Percentiles rank a stretch among this genome's conserved stretches.
Conservation (phyloP, 1,140 invertebrate genomes). For the Diabrotica virgifera region DNA sequence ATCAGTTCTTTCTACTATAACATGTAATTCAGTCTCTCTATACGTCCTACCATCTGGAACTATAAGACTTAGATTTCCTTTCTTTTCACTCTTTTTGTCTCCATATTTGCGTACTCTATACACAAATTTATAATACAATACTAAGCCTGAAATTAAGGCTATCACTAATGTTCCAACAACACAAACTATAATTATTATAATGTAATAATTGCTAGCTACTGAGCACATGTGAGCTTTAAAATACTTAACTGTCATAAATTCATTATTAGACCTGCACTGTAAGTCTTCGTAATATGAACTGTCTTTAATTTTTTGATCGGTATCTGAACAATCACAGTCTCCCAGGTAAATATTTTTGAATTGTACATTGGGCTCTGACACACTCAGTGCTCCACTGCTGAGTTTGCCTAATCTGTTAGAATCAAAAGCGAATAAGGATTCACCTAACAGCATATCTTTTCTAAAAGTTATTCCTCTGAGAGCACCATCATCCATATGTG, state of each 20-base stretch:
- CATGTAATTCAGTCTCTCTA: constrained; percentile 78
- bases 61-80: constrained; percentile 56
- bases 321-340: constrained; percentile 57
- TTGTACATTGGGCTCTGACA: constrained; percentile 56
- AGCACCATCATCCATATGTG: constrained; percentile 55
- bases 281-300: constrained; percentile 37
- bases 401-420: constrained; percentile 62
- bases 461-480: constrained; percentile 60
- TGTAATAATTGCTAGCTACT: constrained; percentile 34
- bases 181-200: constrained; percentile 37
- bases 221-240: constrained; percentile 39
- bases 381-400: constrained; percentile 56
- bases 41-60: constrained; percentile 77
- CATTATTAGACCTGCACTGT: constrained; percentile 33
- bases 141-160: constrained; percentile 21
- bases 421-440: constrained; percentile 56
- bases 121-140: constrained; percentile 36
- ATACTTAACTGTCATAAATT: constrained; percentile 36
- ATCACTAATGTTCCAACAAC: constrained; percentile 35
- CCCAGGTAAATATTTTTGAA: constrained; percentile 59
- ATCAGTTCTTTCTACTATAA: constrained; percentile 77
- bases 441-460: constrained; percentile 43
- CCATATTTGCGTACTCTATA: constrained; percentile 45
- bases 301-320: constrained; percentile 44
- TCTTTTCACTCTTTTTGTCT: constrained; percentile 49